A percentile compares a stretch with the other conserved stretches of the same genome.
These are phyloP conservation scores for Protophormia terraenovae DNA, from an alignment of 2,888 invertebrate genomes.

Conservation along the genomic window DNA sequence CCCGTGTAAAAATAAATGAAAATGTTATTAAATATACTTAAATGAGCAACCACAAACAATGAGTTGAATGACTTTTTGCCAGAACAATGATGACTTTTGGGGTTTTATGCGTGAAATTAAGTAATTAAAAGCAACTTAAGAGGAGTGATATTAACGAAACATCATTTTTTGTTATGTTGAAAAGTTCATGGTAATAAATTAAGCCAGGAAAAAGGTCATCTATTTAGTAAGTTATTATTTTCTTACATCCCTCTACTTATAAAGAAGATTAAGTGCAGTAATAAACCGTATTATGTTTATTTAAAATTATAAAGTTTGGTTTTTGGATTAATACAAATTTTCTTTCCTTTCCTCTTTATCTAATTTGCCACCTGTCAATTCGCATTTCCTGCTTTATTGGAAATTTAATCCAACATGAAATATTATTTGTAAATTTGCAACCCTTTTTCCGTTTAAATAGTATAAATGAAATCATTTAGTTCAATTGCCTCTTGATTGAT, in stretches of 20 bases:
- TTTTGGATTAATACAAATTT: not conserved
- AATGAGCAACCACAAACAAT: constrained; percentile 22
- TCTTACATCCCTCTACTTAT: not conserved
- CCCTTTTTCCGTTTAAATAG: not conserved
- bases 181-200: constrained; percentile 41
- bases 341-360: not conserved
- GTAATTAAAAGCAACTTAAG: constrained; percentile 74
- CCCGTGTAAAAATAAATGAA: constrained; percentile 37
- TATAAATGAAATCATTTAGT: not conserved
- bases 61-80: constrained; percentile 39
- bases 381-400: constrained; percentile 13
- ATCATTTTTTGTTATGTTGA: constrained; percentile 2
- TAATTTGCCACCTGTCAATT: constrained; percentile 32
- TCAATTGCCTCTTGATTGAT: not conserved
- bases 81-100: constrained; percentile 68
- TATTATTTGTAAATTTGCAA: not conserved
- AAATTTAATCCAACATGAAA: not conserved
- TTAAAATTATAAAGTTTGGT: not conserved
- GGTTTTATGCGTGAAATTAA: constrained; percentile 78
- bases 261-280: not conserved
- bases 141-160: not conserved
- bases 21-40: constrained; percentile 35
- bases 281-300: not conserved
- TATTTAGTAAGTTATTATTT: too few relatives aligned
- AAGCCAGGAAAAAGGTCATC: not conserved